Base-by-base conservation (phyloP, 2,888 invertebrate species). In the Brenthis hecate region DNA sequence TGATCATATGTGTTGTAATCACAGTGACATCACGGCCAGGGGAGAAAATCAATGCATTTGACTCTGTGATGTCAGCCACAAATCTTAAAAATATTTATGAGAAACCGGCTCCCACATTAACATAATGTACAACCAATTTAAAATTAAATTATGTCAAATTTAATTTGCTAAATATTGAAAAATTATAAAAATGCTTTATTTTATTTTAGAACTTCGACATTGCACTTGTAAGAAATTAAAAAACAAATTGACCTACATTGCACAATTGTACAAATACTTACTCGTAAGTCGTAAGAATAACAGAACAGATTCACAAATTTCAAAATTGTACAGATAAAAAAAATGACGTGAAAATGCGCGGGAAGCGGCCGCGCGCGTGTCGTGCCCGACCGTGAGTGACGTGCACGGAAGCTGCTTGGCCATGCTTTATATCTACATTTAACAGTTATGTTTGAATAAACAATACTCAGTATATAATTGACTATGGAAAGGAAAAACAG, bases 381-480 rank as follows among this genome's bases (percentile, higher is more conserved):
- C 77, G 76, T 76, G 83, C 84, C 83, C 84, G 82, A 77, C 83
- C 79, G 80, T 82, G 86, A 92, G 84, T 92, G 91, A 91, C 89
- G 89, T 86, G 84, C 86, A 84, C 90, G 90, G 91, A 91, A 91
- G 85, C 86, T 78, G 81, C 73, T 81, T 74, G 76, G 75, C 78
- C 77, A 77, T 80, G 84, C 86, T 90, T 80, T 91, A 91, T 91
- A 91, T 90, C 85, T 87, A 88, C 86, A 86, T 86, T 81, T 81
- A 87, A 91, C 92, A 91, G 92, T 92, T 92, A 92, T 85, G 82
- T 89, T 88, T 82, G 82, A 84, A 82, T 82, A 83, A 83, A 81
- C 81, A 78, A 82, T 76, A 74, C 76, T 77, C 75, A 68, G 78
- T 72, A 77, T 80, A 85, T 86, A 87, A 76, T 68, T 76, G 83